Evolutionary conservation across 2,113 vertebrate species (phyloP).

Genomic region (Chionis minor): DNA sequence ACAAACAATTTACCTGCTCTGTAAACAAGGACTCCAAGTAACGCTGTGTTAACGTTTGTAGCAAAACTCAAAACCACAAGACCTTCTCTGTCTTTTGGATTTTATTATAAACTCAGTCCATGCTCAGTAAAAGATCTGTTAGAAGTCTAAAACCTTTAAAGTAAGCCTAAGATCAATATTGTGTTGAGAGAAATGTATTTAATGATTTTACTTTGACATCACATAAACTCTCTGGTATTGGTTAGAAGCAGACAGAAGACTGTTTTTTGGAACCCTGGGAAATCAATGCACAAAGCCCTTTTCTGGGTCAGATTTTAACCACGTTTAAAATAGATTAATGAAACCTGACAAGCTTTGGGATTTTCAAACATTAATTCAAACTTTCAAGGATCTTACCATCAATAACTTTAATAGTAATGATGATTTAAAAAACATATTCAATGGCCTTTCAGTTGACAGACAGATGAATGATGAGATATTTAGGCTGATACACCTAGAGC

Average conservation of each 20-base stretch:
- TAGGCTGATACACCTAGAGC: neutral
- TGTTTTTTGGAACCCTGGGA: neutral
- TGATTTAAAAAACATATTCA: neutral
- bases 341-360: neutral
- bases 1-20: neutral
- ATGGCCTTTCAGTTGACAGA: neutral
- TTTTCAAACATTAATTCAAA: neutral
- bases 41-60: neutral
- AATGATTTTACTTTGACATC: neutral
- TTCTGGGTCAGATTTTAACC: neutral
- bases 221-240: neutral
- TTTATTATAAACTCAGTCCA: neutral
- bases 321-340: neutral
- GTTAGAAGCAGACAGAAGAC: neutral
- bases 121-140: neutral
- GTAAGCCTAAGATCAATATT: neutral
- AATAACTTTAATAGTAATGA: neutral
- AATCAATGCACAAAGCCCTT: neutral
- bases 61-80: neutral
- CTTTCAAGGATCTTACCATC: neutral
- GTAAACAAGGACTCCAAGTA: neutral
- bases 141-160: neutral
- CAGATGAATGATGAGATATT: neutral
- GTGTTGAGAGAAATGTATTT: neutral
- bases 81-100: neutral